A percentile compares a stretch with the other conserved stretches of the same genome.
Conservation (phyloP, 2,113 vertebrate species). For the Semicossyphus pulcher region DNA sequence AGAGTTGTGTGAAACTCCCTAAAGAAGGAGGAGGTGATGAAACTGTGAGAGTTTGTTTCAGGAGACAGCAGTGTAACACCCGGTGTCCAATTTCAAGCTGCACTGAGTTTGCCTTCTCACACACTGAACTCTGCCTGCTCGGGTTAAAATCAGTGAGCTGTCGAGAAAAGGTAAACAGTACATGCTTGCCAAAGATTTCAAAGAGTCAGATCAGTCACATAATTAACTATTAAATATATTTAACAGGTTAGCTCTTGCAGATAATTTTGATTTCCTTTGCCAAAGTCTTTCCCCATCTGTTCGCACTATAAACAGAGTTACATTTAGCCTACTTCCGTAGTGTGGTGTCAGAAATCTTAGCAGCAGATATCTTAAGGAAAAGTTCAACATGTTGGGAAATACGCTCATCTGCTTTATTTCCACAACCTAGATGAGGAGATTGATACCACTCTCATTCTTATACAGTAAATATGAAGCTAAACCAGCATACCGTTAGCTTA, state of each 20-base stretch:
- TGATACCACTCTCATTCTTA: too few relatives aligned
- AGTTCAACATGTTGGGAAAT: too few relatives aligned
- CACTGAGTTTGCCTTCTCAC: slow-evolving; percentile 4
- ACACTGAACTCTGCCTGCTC: background rate
- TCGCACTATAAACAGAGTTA: too few relatives aligned
- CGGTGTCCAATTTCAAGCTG: slow-evolving; percentile 50
- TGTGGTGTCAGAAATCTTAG: too few relatives aligned
- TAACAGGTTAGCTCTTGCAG: background rate
- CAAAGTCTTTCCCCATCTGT: too few relatives aligned
- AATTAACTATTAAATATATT: background rate
- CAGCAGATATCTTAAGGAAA: too few relatives aligned
- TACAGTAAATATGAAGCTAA: too few relatives aligned
- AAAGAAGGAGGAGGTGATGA: slow-evolving; percentile 13
- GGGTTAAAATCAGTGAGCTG: slow-evolving; percentile 15
- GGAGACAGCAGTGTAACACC: slow-evolving; percentile 21
- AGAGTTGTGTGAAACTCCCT: slow-evolving; percentile 12
- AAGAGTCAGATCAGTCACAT: background rate
- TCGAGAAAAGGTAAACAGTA: background rate
- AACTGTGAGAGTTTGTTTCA: slow-evolving; percentile 12
- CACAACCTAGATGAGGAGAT: too few relatives aligned
- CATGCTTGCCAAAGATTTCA: background rate
- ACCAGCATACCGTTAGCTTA: too few relatives aligned
- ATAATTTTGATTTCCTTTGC: too few relatives aligned
- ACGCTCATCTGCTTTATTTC: too few relatives aligned
- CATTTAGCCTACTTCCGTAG: too few relatives aligned